Conservation (phyloP, 1,140 invertebrate species). For the Achroia grisella region DNA sequence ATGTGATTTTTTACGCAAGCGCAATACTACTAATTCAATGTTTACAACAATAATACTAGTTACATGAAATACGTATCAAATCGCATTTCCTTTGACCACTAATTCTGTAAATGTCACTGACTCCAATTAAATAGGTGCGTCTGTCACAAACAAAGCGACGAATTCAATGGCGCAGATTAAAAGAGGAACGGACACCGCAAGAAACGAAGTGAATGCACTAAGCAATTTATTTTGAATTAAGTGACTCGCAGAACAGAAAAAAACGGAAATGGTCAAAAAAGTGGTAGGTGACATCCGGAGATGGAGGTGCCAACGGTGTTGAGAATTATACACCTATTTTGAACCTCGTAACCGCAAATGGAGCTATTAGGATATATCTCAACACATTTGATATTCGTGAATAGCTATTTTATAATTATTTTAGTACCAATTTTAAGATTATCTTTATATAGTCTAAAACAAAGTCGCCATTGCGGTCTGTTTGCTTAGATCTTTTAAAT, state of each 20-base stretch:
- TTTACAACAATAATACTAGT: too few species aligned
- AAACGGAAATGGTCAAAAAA: constrained; percentile 19
- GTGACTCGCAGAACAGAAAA: constrained; percentile 18
- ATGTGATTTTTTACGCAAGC: too few species aligned
- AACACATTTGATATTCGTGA: too few species aligned
- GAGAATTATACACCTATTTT: constrained; percentile 25
- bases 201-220: constrained; percentile 28
- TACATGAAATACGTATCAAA: constrained; percentile 13
- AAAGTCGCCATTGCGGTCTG: too few species aligned
- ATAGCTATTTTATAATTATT: too few species aligned
- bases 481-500: too few species aligned
- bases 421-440: too few species aligned
- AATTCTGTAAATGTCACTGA: constrained; percentile 19
- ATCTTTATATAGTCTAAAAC: too few species aligned
- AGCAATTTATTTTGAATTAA: constrained; percentile 56
- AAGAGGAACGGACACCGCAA: constrained; percentile 10
- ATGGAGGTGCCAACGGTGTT: constrained; percentile 8
- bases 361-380: neutral
- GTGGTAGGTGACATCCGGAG: constrained; percentile 41
- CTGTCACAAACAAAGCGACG: constrained; percentile 23
- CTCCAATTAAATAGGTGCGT: constrained; percentile 19
- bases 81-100: constrained; percentile 20
- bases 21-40: too few species aligned
- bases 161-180: constrained; percentile 9
- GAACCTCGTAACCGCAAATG: constrained; percentile 32